Conservation (phyloP, 2,888 invertebrate genomes). For the Cephus rjabovi region DNA sequence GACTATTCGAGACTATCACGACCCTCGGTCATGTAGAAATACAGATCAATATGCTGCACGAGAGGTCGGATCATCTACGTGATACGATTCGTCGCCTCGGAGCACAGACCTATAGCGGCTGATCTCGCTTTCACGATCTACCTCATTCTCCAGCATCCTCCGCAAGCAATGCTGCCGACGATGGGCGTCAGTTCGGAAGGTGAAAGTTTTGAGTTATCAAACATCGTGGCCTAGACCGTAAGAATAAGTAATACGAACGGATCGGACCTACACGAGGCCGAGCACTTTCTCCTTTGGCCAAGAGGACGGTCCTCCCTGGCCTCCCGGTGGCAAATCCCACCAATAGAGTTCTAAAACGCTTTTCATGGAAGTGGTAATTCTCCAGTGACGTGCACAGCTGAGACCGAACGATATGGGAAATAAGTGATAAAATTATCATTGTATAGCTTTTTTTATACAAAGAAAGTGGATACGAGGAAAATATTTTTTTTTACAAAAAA, state of each 20-base stretch:
- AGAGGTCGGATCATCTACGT: background rate
- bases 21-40: no score
- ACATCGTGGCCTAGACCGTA: constrained; percentile 59
- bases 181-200: constrained; percentile 32
- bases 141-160: background rate
- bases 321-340: background rate
- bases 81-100: background rate
- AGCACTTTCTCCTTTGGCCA: background rate
- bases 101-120: background rate
- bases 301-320: background rate
- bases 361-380: background rate
- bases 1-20: background rate
- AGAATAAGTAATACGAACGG: constrained; percentile 21
- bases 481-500: background rate
- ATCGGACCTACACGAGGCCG: constrained; percentile 1
- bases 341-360: background rate
- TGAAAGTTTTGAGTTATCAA: constrained; percentile 60
- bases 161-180: background rate
- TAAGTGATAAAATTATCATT: background rate
- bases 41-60: no score
- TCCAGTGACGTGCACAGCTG: background rate
- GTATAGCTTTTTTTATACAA: background rate
- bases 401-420: background rate
- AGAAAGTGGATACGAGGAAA: background rate
- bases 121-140: background rate